Evolutionary conservation across 2,888 invertebrate species (phyloP).

Genomic region (Entomobrya multifasciata): DNA sequence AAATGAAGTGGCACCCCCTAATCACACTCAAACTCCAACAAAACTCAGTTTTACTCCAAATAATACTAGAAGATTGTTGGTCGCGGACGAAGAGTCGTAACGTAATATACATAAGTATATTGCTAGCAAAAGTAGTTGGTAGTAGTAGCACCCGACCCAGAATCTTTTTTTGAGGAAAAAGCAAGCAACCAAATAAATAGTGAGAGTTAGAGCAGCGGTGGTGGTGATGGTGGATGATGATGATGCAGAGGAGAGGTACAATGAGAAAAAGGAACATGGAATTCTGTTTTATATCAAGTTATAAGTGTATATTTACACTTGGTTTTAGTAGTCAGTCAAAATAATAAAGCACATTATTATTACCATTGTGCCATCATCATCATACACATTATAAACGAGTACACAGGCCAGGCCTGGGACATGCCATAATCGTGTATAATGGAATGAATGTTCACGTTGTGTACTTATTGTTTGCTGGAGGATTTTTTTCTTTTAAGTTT

Average conservation of each 20-base stretch:
- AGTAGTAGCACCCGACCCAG: constrained; percentile 36
- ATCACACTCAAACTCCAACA: constrained; percentile 77
- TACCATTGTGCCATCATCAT: constrained; percentile 31
- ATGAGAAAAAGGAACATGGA: constrained; percentile 41
- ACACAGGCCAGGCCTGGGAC: constrained; percentile 15
- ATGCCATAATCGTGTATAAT: constrained; percentile 8
- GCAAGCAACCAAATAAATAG: constrained; percentile 40
- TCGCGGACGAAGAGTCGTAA: too few relatives aligned
- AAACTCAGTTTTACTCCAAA: constrained; percentile 69
- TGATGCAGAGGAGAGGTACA: constrained; percentile 41
- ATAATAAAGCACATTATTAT: constrained; percentile 48
- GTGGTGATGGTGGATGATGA: constrained; percentile 34
- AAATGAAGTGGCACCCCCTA: constrained; percentile 80
- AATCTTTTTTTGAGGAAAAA: constrained; percentile 38
- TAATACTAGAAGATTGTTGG: constrained; percentile 8
- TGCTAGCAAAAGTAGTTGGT: too few relatives aligned
- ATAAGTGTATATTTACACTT: constrained; percentile 11
- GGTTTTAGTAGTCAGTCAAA: constrained; percentile 46
- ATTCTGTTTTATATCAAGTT: neutral
- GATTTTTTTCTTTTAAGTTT: neutral
- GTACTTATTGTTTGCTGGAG: constrained; percentile 20
- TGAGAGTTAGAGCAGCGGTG: constrained; percentile 13
- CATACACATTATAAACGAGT: neutral
- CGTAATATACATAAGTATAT: neutral
- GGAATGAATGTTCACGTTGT: neutral